Conservation (phyloP, 37 sponge, comb jelly and placozoan genomes). For the Cladorhizidae sp. region DNA sequence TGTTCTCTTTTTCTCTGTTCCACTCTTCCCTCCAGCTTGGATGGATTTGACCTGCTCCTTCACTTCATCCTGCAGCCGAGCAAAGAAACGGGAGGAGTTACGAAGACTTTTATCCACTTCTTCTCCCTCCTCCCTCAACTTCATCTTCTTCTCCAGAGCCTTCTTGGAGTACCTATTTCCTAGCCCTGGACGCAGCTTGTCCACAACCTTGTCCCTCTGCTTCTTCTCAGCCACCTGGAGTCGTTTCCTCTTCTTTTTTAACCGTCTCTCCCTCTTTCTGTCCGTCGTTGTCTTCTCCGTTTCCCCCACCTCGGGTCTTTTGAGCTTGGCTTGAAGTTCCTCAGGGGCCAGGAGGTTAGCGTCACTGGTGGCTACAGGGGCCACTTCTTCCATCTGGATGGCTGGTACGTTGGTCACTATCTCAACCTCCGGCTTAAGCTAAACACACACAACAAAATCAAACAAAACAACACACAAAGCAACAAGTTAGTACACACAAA, state of each 20-base stretch:
- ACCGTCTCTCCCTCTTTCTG: conserved; percentile 53
- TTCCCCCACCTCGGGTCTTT: conserved; percentile 23
- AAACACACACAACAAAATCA: not conserved
- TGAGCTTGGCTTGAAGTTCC: conserved; percentile 62
- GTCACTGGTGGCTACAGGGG: conserved; percentile 66
- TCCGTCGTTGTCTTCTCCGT: conserved; percentile 70
- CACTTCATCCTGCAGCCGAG: conserved; percentile 60
- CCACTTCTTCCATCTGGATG: conserved; percentile 82
- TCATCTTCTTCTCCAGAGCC: conserved; percentile 17
- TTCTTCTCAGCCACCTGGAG: conserved; percentile 21
- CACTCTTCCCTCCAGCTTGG: not conserved
- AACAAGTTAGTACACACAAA: not conserved
- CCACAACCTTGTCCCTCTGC: conserved; percentile 39
- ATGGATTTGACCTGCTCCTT: conserved; percentile 22
- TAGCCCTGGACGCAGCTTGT: conserved; percentile 47
- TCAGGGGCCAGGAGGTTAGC: conserved; percentile 79
- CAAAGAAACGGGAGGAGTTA: conserved; percentile 76
- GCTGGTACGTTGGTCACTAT: conserved; percentile 80
- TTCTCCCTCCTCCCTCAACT: conserved; percentile 22
- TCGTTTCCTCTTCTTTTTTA: conserved; percentile 65
- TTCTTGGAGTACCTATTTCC: conserved; percentile 71
- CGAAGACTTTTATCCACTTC: conserved; percentile 34
- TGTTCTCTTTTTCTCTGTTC: not conserved
- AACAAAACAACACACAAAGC: no score
- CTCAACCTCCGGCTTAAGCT: conserved; percentile 78